These are phyloP conservation scores for Sitodiplosis mosellana DNA, from an alignment of 1,140 invertebrate genomes.

Conservation along the genomic window DNA sequence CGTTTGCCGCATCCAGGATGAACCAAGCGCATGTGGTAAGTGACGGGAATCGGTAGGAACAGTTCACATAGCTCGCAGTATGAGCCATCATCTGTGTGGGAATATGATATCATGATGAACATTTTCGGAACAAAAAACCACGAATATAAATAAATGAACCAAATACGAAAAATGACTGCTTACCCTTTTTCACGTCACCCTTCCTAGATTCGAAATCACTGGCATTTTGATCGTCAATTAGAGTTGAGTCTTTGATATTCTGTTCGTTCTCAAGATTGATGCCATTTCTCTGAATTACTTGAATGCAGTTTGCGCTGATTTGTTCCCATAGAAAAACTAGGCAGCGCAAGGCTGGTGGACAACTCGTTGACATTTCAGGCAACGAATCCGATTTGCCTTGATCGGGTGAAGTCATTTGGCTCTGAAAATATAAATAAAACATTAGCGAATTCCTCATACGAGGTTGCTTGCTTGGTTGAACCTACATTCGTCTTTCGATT, in stretches of 20 bases:
- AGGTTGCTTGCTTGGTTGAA: not conserved
- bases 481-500: constrained; percentile 13
- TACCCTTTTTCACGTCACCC: constrained; percentile 28
- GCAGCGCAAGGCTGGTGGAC: constrained; percentile 72
- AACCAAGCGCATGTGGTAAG: constrained; percentile 74
- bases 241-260: no score
- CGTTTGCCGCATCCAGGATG: constrained; percentile 81
- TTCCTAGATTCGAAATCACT: not conserved
- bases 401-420: not conserved
- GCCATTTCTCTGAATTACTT: constrained; percentile 23
- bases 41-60: constrained; percentile 50
- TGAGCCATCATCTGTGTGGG: constrained; percentile 15
- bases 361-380: constrained; percentile 29
- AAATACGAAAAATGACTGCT: no score
- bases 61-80: constrained; percentile 76
- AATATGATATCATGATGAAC: no score
- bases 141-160: no score
- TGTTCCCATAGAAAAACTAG: constrained; percentile 78
- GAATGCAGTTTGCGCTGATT: constrained; percentile 47
- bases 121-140: no score
- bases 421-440: not conserved
- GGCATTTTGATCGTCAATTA: no score
- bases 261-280: no score
- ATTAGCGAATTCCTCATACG: not conserved
- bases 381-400: constrained; percentile 14